Conservation (phyloP, 2,797 vertebrate species). For the Australoheros facetus region DNA sequence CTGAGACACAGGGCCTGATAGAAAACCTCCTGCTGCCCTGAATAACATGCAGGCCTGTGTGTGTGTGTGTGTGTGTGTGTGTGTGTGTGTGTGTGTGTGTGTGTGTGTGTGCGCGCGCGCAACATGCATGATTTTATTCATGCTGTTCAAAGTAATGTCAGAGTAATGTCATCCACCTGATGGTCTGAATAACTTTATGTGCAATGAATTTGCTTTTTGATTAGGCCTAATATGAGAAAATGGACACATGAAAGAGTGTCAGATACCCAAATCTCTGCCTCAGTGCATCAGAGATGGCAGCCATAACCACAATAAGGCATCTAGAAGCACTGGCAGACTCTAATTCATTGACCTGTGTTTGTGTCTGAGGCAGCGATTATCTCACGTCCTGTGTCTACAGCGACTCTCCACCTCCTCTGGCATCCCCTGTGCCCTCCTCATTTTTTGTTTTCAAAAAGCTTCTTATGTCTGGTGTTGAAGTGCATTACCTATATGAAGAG, state of each 20-base stretch:
- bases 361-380: neutral
- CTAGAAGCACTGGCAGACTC: too few species aligned
- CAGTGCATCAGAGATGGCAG: too few species aligned
- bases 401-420: neutral
- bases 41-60: neutral
- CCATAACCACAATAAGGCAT: too few species aligned
- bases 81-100: neutral
- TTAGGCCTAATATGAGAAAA: too few species aligned
- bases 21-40: constrained; percentile 14
- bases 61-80: neutral
- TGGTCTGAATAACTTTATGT: neutral
- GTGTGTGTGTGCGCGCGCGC: too few species aligned
- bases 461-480: neutral
- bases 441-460: neutral
- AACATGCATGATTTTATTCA: too few species aligned
- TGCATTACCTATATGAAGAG: neutral
- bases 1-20: neutral
- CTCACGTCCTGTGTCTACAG: neutral
- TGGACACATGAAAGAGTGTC: too few species aligned
- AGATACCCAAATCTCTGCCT: too few species aligned
- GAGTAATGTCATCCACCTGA: neutral
- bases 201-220: neutral
- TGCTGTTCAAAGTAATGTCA: neutral
- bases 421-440: neutral
- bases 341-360: too few species aligned